These are phyloP conservation scores for Cydia fagiglandana DNA, from an alignment of 1,140 invertebrate genomes.

Conservation along the genomic window DNA sequence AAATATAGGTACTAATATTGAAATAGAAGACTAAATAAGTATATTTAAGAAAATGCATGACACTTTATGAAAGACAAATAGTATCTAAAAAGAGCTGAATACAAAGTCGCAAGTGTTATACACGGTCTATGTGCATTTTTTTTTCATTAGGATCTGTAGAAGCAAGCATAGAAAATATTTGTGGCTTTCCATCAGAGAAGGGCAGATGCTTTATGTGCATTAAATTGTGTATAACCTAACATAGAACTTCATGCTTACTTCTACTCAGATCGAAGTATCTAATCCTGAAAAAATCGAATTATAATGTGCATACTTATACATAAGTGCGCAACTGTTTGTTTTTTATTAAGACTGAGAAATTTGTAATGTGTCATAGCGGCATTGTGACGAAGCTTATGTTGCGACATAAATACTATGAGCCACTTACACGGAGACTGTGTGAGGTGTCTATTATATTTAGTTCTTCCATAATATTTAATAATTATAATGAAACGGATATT, in stretches of 20 bases:
- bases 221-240: too few relatives aligned
- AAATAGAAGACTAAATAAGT: not conserved
- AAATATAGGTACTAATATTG: not conserved
- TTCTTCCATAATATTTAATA: conserved; percentile 12
- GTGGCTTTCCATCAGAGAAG: too few relatives aligned
- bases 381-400: not conserved
- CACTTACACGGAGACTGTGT: not conserved
- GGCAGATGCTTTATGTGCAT: too few relatives aligned
- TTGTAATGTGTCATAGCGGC: not conserved
- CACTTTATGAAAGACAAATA: not conserved
- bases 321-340: not conserved
- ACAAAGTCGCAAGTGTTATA: not conserved
- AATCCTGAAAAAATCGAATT: too few relatives aligned
- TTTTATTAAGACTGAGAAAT: conserved; percentile 2
- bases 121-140: too few relatives aligned
- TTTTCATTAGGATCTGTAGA: too few relatives aligned
- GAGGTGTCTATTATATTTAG: conserved; percentile 3
- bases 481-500: not conserved
- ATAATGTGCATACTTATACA: too few relatives aligned
- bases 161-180: too few relatives aligned
- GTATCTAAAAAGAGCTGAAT: not conserved
- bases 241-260: too few relatives aligned
- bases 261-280: too few relatives aligned
- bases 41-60: not conserved
- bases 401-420: not conserved